Conservation (phyloP, 2,888 invertebrate genomes). For the Cylloceria caligata region DNA sequence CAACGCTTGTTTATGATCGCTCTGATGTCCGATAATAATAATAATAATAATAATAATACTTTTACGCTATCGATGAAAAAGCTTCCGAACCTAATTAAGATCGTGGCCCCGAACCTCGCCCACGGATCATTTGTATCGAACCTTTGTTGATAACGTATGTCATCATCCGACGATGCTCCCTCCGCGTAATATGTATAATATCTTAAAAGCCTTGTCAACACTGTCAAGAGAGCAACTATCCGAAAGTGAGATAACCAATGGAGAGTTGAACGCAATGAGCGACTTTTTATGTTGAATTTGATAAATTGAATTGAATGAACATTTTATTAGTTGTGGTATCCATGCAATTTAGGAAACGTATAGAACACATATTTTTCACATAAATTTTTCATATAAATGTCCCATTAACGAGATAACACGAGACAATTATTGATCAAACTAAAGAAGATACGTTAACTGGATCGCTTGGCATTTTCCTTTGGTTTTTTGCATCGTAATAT, state of each 20-base stretch:
- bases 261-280: no score
- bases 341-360: no score
- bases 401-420: no score
- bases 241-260: background rate
- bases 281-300: no score
- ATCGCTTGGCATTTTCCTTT: no score
- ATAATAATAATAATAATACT: slow-evolving; percentile 16
- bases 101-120: slow-evolving; percentile 1
- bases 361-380: no score
- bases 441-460: no score
- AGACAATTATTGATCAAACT: no score
- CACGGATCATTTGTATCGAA: slow-evolving; percentile 1
- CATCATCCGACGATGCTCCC: slow-evolving; percentile 9
- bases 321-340: no score
- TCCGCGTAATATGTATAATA: background rate
- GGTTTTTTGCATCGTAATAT: no score
- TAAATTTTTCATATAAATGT: no score
- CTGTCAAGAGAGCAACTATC: background rate
- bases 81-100: slow-evolving; percentile 49
- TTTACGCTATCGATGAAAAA: slow-evolving; percentile 4
- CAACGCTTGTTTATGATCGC: background rate
- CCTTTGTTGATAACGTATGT: slow-evolving; percentile 29
- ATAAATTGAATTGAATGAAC: no score
- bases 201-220: background rate
- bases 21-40: background rate